Percentiles rank a stretch among this genome's conserved stretches.
Evolutionary conservation across 2,888 invertebrate species (phyloP).

Genomic region (Macrophya annulata): DNA sequence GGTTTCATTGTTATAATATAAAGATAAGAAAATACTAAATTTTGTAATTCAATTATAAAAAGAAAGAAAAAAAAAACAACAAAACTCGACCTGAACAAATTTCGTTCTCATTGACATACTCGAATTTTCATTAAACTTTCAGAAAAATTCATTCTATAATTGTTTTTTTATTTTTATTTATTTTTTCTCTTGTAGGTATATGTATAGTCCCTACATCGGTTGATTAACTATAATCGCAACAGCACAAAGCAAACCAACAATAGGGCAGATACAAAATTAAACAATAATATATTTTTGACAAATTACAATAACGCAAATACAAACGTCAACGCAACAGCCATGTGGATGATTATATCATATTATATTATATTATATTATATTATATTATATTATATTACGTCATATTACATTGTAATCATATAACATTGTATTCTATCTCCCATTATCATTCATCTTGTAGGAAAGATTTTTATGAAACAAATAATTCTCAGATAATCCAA

Average conservation of each 20-base stretch:
- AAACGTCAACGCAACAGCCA: constrained; percentile 58
- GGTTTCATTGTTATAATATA: constrained; percentile 66
- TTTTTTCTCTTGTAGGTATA: no score
- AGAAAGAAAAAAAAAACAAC: constrained; percentile 52
- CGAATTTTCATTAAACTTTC: not conserved
- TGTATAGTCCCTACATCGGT: no score
- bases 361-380: not conserved
- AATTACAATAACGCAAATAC: constrained; percentile 72
- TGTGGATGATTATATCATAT: constrained; percentile 22
- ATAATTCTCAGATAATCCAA: not conserved
- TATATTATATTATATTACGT: not conserved
- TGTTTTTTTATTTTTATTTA: no score
- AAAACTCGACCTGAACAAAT: constrained; percentile 30
- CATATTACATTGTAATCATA: not conserved
- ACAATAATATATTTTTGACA: constrained; percentile 76
- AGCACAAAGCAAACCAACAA: constrained; percentile 75
- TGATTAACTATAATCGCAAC: constrained; percentile 12
- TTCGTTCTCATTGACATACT: constrained; percentile 1
- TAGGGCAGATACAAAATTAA: constrained; percentile 73
- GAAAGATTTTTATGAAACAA: not conserved
- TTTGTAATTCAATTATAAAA: constrained; percentile 23
- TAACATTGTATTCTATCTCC: constrained; percentile 9
- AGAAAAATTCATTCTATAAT: not conserved
- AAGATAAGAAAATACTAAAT: not conserved
- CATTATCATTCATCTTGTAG: constrained; percentile 3